These are phyloP conservation scores for Scelioninae gen. 1 DNA, from an alignment of 2,888 invertebrate genomes.

Conservation along the genomic window DNA sequence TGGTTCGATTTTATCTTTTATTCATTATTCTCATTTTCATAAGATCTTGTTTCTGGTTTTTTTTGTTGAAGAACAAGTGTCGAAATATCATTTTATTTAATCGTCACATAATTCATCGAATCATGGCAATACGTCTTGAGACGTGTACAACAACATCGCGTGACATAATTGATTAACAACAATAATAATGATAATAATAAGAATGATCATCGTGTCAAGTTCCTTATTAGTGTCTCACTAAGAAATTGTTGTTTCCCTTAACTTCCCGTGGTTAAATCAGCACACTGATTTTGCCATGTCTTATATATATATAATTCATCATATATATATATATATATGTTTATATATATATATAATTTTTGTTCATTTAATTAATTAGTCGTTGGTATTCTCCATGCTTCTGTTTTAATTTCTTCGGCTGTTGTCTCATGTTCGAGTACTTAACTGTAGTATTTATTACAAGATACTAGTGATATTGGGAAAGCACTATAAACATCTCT, in stretches of 20 bases:
- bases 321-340: too few relatives aligned
- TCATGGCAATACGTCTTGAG: conserved; percentile 50
- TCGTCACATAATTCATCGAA: conserved; percentile 49
- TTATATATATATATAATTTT: too few relatives aligned
- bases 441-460: conserved; percentile 58
- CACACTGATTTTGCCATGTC: conserved; percentile 39
- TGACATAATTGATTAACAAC: conserved; percentile 60
- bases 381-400: conserved; percentile 47
- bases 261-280: conserved; percentile 32
- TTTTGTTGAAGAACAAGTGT: conserved; percentile 54
- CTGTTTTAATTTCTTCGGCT: conserved; percentile 32
- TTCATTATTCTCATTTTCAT: conserved; percentile 56
- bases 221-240: conserved; percentile 45
- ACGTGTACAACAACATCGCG: conserved; percentile 59
- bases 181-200: conserved; percentile 64
- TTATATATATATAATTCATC: conserved; percentile 21
- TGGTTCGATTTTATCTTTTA: conserved; percentile 56
- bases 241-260: conserved; percentile 42
- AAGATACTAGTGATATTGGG: conserved; percentile 69
- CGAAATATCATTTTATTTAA: conserved; percentile 49
- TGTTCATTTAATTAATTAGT: conserved; percentile 45
- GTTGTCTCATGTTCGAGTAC: conserved; percentile 57
- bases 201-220: conserved; percentile 50
- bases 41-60: conserved; percentile 28
- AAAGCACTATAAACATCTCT: conserved; percentile 70